A percentile compares a stretch with the other conserved stretches of the same genome.
Evolutionary conservation across 2,797 vertebrate species (phyloP).

Genomic region (Danionella dracula): DNA sequence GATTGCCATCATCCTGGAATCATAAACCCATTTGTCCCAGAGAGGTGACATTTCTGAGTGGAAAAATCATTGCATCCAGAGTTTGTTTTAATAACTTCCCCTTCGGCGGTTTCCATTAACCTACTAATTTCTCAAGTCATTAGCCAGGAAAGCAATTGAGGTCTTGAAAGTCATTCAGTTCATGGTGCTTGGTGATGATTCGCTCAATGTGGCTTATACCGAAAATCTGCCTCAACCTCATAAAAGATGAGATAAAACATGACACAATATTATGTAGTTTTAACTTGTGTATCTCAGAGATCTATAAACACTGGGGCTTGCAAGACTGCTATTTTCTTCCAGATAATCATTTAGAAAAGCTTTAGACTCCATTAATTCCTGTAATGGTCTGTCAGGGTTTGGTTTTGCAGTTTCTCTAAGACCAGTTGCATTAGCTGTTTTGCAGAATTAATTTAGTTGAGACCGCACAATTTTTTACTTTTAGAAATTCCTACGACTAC

Average conservation of each 20-base stretch:
- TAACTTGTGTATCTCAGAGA: not conserved
- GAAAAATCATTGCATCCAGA: constrained; percentile 28
- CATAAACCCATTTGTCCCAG: constrained; percentile 47
- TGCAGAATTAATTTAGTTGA: too few relatives aligned
- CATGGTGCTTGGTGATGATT: constrained; percentile 28
- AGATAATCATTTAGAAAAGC: not conserved
- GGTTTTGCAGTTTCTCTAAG: not conserved
- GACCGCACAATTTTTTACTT: too few relatives aligned
- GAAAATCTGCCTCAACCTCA: not conserved
- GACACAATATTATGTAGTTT: too few relatives aligned
- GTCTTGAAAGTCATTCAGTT: constrained; percentile 30
- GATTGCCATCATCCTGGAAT: constrained; percentile 35
- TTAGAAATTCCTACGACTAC: too few relatives aligned
- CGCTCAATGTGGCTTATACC: constrained; percentile 41
- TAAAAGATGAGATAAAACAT: too few relatives aligned
- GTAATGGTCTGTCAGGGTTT: too few relatives aligned
- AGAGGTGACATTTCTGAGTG: constrained; percentile 34
- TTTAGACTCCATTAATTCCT: too few relatives aligned
- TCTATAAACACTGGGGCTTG: not conserved
- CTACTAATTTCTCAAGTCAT: constrained; percentile 54
- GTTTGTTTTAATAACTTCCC: constrained; percentile 32
- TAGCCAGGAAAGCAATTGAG: constrained; percentile 38
- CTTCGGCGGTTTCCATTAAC: constrained; percentile 36
- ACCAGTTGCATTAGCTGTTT: not conserved
- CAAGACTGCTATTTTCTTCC: not conserved